Conservation (phyloP, 2,113 vertebrate species). For the Turdus rufiventris region DNA sequence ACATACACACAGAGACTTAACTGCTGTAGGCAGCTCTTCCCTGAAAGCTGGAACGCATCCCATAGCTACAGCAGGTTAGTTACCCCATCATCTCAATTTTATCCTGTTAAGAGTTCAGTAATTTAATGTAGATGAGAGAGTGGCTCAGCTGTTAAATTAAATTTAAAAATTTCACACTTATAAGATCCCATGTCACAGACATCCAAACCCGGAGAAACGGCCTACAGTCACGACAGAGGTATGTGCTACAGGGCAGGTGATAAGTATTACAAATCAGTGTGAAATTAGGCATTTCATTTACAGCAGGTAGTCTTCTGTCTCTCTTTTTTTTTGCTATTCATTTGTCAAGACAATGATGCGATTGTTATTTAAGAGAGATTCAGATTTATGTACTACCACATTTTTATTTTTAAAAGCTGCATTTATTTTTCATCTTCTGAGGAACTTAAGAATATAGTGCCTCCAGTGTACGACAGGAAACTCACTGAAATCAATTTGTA, state of each 20-base stretch:
- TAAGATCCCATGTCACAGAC: background rate
- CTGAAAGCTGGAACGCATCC: background rate
- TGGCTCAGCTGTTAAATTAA: background rate
- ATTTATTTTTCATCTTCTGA: background rate
- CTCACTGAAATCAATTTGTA: background rate
- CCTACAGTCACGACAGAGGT: background rate
- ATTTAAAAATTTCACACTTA: background rate
- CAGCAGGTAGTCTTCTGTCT: background rate
- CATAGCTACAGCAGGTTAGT: background rate
- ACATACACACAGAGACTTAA: background rate
- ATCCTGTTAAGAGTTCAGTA: background rate
- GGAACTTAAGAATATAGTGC: background rate
- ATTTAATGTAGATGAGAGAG: background rate
- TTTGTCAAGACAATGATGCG: background rate
- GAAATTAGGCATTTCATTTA: background rate
- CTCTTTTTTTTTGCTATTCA: background rate
- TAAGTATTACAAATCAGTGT: background rate
- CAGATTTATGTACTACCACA: background rate
- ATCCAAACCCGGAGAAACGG: background rate
- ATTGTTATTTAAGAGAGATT: background rate
- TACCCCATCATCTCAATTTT: background rate
- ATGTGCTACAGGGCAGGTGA: background rate
- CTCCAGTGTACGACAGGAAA: background rate
- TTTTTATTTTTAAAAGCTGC: background rate
- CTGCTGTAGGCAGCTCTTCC: background rate